Evolutionary conservation across 2,888 invertebrate genomes (phyloP).

Genomic region (Euzophera pinguis): DNA sequence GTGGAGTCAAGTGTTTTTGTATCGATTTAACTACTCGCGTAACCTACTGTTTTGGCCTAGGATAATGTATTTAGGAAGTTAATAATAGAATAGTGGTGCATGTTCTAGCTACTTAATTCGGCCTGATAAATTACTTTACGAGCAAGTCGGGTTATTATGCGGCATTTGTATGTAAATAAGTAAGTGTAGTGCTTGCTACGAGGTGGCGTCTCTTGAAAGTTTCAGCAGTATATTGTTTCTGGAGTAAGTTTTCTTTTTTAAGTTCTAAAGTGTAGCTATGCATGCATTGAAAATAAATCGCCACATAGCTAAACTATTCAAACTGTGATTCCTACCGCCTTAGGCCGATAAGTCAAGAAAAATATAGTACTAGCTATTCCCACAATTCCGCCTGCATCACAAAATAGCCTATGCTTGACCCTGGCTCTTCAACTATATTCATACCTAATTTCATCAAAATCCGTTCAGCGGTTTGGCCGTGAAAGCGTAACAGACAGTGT

Average conservation of each 20-base stretch:
- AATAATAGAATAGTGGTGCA: slow-evolving; percentile 5
- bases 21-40: slow-evolving; percentile 21
- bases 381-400: too few relatives aligned
- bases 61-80: slow-evolving; percentile 6
- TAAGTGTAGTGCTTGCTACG: slow-evolving; percentile 4
- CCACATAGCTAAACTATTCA: too few relatives aligned
- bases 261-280: neutral
- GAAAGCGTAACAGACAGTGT: too few relatives aligned
- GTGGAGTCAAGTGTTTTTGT: slow-evolving; percentile 12
- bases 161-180: slow-evolving; percentile 14
- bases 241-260: neutral
- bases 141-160: slow-evolving; percentile 1
- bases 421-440: too few relatives aligned
- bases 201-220: slow-evolving; percentile 4
- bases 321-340: too few relatives aligned
- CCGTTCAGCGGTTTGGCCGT: too few relatives aligned
- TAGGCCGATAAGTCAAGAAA: too few relatives aligned
- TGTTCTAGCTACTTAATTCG: neutral
- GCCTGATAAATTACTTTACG: neutral
- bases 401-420: too few relatives aligned
- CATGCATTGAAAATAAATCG: too few relatives aligned
- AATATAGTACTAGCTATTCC: too few relatives aligned
- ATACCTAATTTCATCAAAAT: too few relatives aligned
- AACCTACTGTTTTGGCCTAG: neutral
- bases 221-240: neutral